These are phyloP conservation scores for Pinna nobilis DNA, from an alignment of 1,140 invertebrate species.

Conservation along the genomic window DNA sequence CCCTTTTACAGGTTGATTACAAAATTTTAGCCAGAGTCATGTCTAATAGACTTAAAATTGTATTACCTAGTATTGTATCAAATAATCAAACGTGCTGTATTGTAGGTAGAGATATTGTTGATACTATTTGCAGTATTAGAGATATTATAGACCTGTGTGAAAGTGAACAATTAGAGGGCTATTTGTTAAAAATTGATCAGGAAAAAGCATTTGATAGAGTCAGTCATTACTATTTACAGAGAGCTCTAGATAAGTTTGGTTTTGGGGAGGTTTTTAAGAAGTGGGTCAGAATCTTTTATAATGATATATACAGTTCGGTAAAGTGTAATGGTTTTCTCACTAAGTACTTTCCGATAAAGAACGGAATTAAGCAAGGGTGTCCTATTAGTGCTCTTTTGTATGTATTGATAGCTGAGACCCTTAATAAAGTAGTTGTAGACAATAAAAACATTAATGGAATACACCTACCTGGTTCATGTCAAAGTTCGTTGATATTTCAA, in stretches of 20 bases:
- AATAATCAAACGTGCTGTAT: constrained; percentile 22
- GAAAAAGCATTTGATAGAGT: too few species aligned
- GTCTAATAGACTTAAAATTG: constrained; percentile 27
- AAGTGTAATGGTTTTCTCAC: too few species aligned
- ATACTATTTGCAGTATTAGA: constrained; percentile 19
- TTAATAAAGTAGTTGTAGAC: neutral
- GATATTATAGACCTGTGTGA: constrained; percentile 27
- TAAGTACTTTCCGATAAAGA: constrained; percentile 28
- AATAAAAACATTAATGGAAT: constrained; percentile 16
- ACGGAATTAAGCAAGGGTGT: constrained; percentile 39
- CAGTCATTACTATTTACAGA: too few species aligned
- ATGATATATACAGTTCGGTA: too few species aligned
- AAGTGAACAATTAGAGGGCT: constrained; percentile 24
- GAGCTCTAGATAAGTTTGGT: too few species aligned
- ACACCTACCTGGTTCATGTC: neutral
- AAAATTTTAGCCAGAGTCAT: constrained; percentile 24
- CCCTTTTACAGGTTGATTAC: constrained; percentile 37
- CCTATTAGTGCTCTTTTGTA: constrained; percentile 39
- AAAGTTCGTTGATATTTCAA: constrained; percentile 16
- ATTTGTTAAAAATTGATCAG: too few species aligned
- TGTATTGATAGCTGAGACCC: constrained; percentile 17
- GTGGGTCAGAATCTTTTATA: too few species aligned
- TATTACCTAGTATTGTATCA: constrained; percentile 31
- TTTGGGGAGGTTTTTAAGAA: too few species aligned
- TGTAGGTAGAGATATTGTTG: constrained; percentile 27